phyloP scores from a whole-genome alignment of 2,888 invertebrate species.

The Cephus pulcher region DNA sequence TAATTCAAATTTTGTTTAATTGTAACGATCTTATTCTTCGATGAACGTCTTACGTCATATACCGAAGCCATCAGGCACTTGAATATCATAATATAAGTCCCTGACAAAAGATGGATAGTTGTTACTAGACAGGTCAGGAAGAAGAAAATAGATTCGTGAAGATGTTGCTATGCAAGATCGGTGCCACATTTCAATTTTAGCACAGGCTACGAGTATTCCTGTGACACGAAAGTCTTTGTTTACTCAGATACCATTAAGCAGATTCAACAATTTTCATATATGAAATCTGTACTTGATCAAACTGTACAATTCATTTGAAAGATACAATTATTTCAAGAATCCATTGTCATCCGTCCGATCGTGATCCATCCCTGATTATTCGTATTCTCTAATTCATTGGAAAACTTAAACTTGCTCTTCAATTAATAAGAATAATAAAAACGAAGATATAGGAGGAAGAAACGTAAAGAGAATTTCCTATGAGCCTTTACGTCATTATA shows the following conservation, averaged over 20 bases:
- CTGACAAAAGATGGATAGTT: not conserved
- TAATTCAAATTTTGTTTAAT: not conserved
- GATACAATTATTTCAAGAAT: not conserved
- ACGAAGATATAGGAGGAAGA: not conserved
- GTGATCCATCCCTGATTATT: no score
- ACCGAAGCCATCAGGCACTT: not conserved
- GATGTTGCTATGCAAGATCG: not conserved
- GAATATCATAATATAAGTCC: not conserved
- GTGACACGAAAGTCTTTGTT: not conserved
- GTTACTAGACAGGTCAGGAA: not conserved
- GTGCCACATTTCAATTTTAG: not conserved
- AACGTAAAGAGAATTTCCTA: not conserved
- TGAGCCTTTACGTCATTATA: not conserved
- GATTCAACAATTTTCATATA: not conserved
- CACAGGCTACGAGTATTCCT: not conserved
- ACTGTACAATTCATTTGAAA: not conserved
- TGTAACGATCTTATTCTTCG: not conserved
- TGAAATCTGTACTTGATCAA: not conserved
- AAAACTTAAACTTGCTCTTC: no score
- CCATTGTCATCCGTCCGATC: not conserved
- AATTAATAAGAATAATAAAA: not conserved
- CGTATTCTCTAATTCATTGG: no score
- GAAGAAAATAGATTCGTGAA: not conserved
- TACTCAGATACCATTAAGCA: not conserved
- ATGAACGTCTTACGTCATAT: not conserved